These are phyloP conservation scores for Parotocinclus haroldoi DNA, from an alignment of 2,797 vertebrate genomes.

Conservation along the genomic window DNA sequence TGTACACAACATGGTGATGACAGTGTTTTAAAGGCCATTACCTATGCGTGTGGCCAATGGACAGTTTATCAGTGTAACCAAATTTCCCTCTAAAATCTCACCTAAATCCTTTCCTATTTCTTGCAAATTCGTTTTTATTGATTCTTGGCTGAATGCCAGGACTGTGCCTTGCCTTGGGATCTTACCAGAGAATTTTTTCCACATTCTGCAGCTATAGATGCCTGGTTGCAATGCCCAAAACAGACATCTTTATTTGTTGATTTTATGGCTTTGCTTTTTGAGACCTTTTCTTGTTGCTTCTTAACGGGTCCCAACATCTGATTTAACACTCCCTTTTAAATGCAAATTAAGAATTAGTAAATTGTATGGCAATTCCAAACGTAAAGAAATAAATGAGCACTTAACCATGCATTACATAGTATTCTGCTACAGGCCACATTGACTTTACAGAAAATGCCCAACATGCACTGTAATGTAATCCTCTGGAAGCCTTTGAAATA, in stretches of 20 bases:
- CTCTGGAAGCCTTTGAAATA: no score
- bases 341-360: slow-evolving; percentile 69
- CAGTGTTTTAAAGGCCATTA: slow-evolving; percentile 36
- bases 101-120: slow-evolving; percentile 43
- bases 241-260: slow-evolving; percentile 66
- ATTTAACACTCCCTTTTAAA: slow-evolving; percentile 73
- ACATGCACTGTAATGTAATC: no score
- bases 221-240: slow-evolving; percentile 65
- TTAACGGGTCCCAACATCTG: slow-evolving; percentile 69
- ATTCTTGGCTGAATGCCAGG: slow-evolving; percentile 48
- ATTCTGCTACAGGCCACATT: slow-evolving; percentile 39
- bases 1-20: slow-evolving; percentile 44
- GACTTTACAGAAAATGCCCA: no score
- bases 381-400: slow-evolving; percentile 48
- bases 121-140: slow-evolving; percentile 44
- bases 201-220: slow-evolving; percentile 68
- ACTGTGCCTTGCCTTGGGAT: slow-evolving; percentile 57
- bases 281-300: slow-evolving; percentile 69
- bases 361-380: slow-evolving; percentile 56
- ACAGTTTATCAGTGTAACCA: slow-evolving; percentile 40
- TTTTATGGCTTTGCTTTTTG: slow-evolving; percentile 70
- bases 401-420: slow-evolving; percentile 48
- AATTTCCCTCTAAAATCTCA: slow-evolving; percentile 38
- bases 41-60: slow-evolving; percentile 44
- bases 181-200: slow-evolving; percentile 71